Conservation (phyloP, 2,113 vertebrate genomes). For the Menidia beryllina region DNA sequence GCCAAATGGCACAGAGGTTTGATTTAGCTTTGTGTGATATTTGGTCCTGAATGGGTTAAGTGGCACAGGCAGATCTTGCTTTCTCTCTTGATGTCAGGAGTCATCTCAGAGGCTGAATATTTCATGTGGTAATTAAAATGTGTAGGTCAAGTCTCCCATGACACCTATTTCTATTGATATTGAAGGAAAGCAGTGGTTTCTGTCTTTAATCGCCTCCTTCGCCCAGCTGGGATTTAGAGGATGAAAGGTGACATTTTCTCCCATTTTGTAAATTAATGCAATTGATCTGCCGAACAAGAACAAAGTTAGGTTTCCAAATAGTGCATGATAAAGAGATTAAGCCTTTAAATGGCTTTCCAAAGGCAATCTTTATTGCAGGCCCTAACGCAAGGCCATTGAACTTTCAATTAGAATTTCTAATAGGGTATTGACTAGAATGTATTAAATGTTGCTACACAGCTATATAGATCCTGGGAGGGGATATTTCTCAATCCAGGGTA, state of each 20-base stretch:
- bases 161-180: conserved; percentile 89
- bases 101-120: conserved; percentile 90
- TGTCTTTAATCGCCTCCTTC: conserved; percentile 86
- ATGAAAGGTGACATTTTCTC: conserved; percentile 97
- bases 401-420: conserved; percentile 99
- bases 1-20: not conserved
- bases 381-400: conserved; percentile 90
- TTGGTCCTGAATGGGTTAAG: conserved; percentile 76
- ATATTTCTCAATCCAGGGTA: conserved; percentile 76
- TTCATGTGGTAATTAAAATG: conserved; percentile 97
- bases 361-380: conserved; percentile 91
- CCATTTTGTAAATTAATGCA: conserved; percentile 97
- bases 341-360: conserved; percentile 95
- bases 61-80: conserved; percentile 69
- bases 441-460: conserved; percentile 91
- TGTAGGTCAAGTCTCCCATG: conserved; percentile 95
- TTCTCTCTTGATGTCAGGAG: conserved; percentile 80
- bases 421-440: conserved; percentile 95
- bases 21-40: conserved; percentile 5
- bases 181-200: conserved; percentile 82
- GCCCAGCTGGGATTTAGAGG: conserved; percentile 88
- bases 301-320: conserved; percentile 97
- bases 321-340: conserved; percentile 98
- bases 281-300: conserved; percentile 97
- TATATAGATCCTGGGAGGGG: conserved; percentile 87